These are phyloP conservation scores for Thereuonema tuberculata DNA, from an alignment of 1,140 invertebrate genomes.

Conservation along the genomic window DNA sequence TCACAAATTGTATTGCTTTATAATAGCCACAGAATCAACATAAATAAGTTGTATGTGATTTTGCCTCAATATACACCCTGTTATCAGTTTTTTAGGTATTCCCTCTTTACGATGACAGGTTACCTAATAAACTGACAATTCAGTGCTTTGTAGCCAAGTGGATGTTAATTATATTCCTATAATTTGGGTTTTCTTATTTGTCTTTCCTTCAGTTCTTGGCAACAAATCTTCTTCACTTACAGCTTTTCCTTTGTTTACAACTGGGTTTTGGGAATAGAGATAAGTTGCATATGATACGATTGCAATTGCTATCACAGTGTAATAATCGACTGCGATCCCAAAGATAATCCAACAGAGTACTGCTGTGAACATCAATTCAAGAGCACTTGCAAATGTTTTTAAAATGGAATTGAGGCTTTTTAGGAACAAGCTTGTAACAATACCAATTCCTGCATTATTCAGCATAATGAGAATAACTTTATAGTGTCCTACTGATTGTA, in stretches of 20 bases:
- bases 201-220: no score
- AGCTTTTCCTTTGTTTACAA: constrained; percentile 34
- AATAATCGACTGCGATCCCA: constrained; percentile 65
- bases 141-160: no score
- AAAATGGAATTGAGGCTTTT: constrained; percentile 88
- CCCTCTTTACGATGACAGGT: no score
- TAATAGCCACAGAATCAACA: no score
- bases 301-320: constrained; percentile 64
- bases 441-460: constrained; percentile 81
- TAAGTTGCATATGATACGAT: constrained; percentile 70
- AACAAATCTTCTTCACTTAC: no score
- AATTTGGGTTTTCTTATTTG: no score
- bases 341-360: constrained; percentile 79
- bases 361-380: constrained; percentile 84
- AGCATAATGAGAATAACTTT: constrained; percentile 67
- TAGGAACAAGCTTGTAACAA: constrained; percentile 86
- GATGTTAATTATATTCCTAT: no score
- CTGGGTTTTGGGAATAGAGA: constrained; percentile 81
- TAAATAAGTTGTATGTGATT: no score
- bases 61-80: no score
- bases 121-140: no score
- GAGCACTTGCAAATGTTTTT: constrained; percentile 88
- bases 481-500: constrained; percentile 39
- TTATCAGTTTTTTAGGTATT: no score
- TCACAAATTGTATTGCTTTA: no score